Conservation (phyloP, 2,113 vertebrate genomes). For the Oreochromis aureus region DNA sequence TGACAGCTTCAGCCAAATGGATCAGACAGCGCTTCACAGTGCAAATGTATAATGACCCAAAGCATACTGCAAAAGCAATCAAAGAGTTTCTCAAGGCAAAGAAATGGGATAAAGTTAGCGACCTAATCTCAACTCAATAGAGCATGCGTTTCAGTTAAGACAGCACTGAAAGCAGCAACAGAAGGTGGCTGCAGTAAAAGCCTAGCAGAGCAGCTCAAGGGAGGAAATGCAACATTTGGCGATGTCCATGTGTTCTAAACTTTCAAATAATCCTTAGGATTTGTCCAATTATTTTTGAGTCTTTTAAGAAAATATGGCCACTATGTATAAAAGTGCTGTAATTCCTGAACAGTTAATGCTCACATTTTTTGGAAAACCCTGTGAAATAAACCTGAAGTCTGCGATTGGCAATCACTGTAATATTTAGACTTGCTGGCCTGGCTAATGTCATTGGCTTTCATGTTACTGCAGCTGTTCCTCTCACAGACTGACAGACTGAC, state of each 20-base stretch:
- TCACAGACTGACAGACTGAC: not conserved
- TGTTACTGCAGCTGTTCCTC: not conserved
- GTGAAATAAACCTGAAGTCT: not conserved
- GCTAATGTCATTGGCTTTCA: not conserved
- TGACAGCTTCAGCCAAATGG: not conserved
- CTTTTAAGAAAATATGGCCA: not conserved
- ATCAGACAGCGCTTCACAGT: not conserved
- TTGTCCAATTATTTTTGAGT: not conserved
- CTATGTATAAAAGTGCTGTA: not conserved
- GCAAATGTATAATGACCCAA: not conserved
- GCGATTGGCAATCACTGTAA: not conserved
- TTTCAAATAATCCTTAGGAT: rapidly evolving
- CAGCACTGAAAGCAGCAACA: not conserved
- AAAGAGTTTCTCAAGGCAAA: not conserved
- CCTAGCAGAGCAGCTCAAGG: not conserved
- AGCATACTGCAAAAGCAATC: not conserved
- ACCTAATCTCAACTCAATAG: not conserved
- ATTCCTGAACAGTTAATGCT: not conserved
- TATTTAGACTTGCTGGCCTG: not conserved
- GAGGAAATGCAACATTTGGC: not conserved
- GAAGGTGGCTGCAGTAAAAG: not conserved
- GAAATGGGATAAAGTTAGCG: not conserved
- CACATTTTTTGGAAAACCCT: not conserved
- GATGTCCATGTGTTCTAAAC: not conserved
- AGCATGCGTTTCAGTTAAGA: not conserved